A percentile compares a stretch with the other conserved stretches of the same genome.
These are phyloP conservation scores for Drymonia ruficornis DNA, from an alignment of 2,888 invertebrate species.

Conservation along the genomic window DNA sequence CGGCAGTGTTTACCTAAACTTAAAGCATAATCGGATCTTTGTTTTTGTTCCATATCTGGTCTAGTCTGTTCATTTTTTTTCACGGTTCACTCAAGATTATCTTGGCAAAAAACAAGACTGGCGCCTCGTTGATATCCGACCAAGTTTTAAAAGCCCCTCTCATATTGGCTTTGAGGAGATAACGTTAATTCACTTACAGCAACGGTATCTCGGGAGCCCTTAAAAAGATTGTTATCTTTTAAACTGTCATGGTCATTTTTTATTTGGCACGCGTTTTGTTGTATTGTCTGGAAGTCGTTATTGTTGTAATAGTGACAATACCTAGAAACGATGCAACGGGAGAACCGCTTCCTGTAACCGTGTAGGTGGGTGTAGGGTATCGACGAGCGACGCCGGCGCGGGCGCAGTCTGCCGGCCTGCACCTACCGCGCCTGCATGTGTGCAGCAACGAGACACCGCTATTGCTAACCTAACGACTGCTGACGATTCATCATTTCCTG, in stretches of 20 bases:
- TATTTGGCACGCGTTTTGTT: conserved; percentile 63
- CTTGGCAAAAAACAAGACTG: conserved; percentile 58
- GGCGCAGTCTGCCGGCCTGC: conserved; percentile 32
- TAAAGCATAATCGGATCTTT: conserved; percentile 24
- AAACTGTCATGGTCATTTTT: conserved; percentile 54
- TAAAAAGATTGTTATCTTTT: conserved; percentile 57
- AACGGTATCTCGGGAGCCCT: conserved; percentile 54
- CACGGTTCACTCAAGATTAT: conserved; percentile 36
- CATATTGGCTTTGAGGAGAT: conserved; percentile 42
- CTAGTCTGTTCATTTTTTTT: conserved; percentile 32
- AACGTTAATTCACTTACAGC: conserved; percentile 54
- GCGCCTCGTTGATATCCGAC: conserved; percentile 62
- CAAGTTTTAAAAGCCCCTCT: conserved; percentile 36
- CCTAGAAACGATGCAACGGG: conserved; percentile 48
- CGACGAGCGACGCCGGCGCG: conserved; percentile 30
- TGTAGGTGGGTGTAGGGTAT: conserved; percentile 46
- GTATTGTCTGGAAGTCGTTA: conserved; percentile 30
- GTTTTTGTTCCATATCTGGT: conserved; percentile 25
- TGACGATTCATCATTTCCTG: conserved; percentile 63
- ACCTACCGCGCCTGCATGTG: conserved; percentile 28
- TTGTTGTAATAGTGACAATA: conserved; percentile 31
- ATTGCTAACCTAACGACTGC: conserved; percentile 49
- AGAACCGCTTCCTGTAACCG: conserved; percentile 57
- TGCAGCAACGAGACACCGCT: conserved; percentile 63
- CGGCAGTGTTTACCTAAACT: conserved; percentile 8